Evolutionary conservation across 2,888 invertebrate species (phyloP), one percentile per base, ranked within the genome.

Genomic region (Pseudolycoriella hygida): DNA sequence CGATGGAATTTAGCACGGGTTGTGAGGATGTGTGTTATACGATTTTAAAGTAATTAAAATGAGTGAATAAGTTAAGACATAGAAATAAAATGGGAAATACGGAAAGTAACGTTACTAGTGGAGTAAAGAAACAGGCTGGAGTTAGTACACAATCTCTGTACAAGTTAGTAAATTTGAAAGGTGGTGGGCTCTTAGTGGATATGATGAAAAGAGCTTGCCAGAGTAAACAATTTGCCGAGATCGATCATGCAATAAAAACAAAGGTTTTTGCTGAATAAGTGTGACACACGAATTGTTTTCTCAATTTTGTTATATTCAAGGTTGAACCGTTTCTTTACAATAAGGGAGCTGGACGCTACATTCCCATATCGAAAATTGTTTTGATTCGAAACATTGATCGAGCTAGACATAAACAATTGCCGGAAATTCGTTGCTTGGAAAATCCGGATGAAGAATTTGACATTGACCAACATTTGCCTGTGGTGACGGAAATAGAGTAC

Each of bases 111-210:
- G 93, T 94, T 1, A 86, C 89, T 0, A 88, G 87, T 63, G 92
- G 90, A 39, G 92, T 96, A 15, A 96, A 94, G 63, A 90, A 90
- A 53, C 94, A 96, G 62, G 93, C 92, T 2, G 88, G 86, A 17
- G 80, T 82, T 12, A 82, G 85, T 2, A 74, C 80, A 19, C 82
- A 86, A 59, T 75, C 82, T 44, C 72, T 93, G 43, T 94, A 94
- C 60, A 86, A 88, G 59, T 71, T 94, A 41, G 83, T 87, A 5
- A 85, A 93, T 67, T 68, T 94, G 45, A 92, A 93, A 75, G 90
- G 94, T 50, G 88, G 88, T 19, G 97, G 94, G 45, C 70, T 89
- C n/a, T 66, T 94, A 18, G 87, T 94, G 8, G 89, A 92, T 57
- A 77, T 92, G 72, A 89, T 89, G 85, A 89, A 90, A 61, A 70